phyloP scores from a whole-genome alignment of 2,797 vertebrate genomes.

The Gallinago nigripennis region DNA sequence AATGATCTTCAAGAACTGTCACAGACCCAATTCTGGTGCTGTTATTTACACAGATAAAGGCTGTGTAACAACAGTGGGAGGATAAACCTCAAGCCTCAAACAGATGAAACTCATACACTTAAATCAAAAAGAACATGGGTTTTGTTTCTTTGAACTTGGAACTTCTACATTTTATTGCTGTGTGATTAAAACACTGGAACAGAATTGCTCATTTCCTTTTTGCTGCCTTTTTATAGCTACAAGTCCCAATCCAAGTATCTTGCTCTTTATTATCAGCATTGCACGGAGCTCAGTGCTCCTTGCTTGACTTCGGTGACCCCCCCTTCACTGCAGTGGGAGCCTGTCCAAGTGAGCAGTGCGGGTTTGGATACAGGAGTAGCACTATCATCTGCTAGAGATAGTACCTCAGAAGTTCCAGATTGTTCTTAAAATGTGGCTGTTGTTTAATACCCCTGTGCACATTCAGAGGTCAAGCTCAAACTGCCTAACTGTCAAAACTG shows the following conservation, averaged over 20 bases:
- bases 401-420: neutral
- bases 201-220: constrained; percentile 34
- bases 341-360: neutral
- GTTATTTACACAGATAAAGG: constrained; percentile 1
- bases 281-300: neutral
- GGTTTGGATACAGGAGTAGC: neutral
- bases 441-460: rapidly evolving
- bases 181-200: constrained; percentile 42
- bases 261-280: neutral
- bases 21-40: neutral
- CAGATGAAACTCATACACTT: constrained; percentile 32
- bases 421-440: neutral
- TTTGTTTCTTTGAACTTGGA: constrained; percentile 48
- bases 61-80: constrained; percentile 36
- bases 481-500: neutral
- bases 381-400: neutral
- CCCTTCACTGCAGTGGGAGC: neutral
- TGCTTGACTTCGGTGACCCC: neutral
- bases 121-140: constrained; percentile 30
- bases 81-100: neutral
- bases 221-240: constrained; percentile 49
- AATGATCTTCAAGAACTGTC: constrained; percentile 23
- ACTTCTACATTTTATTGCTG: constrained; percentile 17
- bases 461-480: neutral
- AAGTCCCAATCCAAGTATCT: neutral